A percentile compares a stretch with the other conserved stretches of the same genome.
Conservation (phyloP, 37 sponge, comb jelly and placozoan species). For the Axinella damicornis region DNA sequence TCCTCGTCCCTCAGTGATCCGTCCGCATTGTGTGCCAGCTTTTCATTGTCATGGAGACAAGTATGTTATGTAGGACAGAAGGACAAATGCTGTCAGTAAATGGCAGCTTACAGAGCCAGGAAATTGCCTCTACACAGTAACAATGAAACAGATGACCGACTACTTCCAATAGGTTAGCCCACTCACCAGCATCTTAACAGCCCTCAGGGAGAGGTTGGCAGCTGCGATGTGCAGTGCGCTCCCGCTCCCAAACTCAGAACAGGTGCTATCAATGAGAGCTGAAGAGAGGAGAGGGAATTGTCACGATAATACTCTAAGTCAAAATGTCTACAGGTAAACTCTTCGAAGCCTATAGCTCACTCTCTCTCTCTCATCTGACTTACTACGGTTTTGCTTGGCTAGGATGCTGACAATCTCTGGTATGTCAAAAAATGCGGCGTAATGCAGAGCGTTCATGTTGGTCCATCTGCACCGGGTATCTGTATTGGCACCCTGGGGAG, state of each 20-base stretch:
- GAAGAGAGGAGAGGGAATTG: background rate
- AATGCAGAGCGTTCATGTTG: conserved; percentile 95
- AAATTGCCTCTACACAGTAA: too few relatives aligned
- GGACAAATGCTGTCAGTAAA: too few relatives aligned
- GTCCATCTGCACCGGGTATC: conserved; percentile 86
- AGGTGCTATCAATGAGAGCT: conserved; percentile 62
- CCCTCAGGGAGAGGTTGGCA: conserved; percentile 55
- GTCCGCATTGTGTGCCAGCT: conserved; percentile 36
- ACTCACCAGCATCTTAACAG: conserved; percentile 69
- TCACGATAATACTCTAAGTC: too few relatives aligned
- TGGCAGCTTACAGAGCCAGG: too few relatives aligned
- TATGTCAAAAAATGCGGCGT: conserved; percentile 94
- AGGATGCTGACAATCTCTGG: conserved; percentile 67
- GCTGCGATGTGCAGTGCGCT: conserved; percentile 91
- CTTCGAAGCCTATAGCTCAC: too few relatives aligned
- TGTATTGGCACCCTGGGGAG: conserved; percentile 82
- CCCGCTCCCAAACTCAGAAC: conserved; percentile 73
- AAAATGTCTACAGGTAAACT: too few relatives aligned
- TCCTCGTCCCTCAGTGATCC: conserved; percentile 24
- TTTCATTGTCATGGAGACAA: too few relatives aligned
- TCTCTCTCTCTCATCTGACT: background rate
- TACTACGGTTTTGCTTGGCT: conserved; percentile 67
- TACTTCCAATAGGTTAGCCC: background rate
- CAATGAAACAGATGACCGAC: too few relatives aligned
- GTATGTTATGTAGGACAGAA: too few relatives aligned